Conservation (phyloP, 2,888 invertebrate genomes). For the Melieria picta region DNA sequence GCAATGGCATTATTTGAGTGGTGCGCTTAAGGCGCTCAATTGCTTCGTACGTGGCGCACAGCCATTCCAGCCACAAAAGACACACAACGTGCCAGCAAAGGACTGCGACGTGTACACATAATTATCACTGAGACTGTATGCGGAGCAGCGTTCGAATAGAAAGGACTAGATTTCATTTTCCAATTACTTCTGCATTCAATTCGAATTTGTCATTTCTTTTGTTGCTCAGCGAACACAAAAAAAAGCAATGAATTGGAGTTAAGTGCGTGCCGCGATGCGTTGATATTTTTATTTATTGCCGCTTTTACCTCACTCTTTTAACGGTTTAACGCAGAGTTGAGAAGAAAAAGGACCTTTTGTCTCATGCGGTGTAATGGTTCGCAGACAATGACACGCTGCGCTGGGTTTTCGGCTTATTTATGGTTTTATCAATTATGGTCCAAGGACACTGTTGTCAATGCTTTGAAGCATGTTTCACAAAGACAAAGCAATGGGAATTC, state of each 20-base stretch:
- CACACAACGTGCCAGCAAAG: no score
- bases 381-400: conserved; percentile 1
- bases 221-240: neutral
- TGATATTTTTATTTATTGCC: conserved; percentile 30
- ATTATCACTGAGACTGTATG: no score
- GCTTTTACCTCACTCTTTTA: conserved; percentile 34
- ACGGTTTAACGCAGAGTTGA: conserved; percentile 13
- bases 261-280: neutral
- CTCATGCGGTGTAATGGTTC: neutral
- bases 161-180: neutral
- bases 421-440: conserved; percentile 12
- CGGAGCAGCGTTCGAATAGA: neutral
- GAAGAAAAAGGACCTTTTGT: no score
- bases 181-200: conserved; percentile 14
- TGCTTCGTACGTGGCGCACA: no score
- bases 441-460: neutral
- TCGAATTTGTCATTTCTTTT: conserved; percentile 22
- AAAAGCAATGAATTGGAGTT: conserved; percentile 12
- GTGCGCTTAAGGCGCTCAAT: no score
- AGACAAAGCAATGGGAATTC: neutral
- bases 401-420: conserved; percentile 7
- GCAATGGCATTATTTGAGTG: no score
- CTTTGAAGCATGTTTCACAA: neutral
- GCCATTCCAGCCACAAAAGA: no score
- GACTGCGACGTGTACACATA: no score